Base-by-base conservation (phyloP, 2,113 vertebrate species). In the Sciurus niger region DNA sequence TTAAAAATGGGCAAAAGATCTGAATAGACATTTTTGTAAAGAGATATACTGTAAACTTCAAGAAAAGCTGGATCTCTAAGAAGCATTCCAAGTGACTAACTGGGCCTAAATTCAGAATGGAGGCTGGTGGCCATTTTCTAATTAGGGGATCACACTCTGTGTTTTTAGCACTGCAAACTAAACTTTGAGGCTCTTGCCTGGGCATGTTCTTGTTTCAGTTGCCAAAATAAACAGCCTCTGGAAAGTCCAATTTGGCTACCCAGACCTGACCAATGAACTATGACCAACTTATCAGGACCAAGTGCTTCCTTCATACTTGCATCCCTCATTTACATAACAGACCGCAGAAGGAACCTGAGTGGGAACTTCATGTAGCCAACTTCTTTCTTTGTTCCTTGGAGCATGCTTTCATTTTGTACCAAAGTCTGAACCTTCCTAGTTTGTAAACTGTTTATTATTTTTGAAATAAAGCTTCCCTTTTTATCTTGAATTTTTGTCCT, bases 201-300 rank as follows among this genome's bases (percentile, higher is more conserved):
- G 93, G 86, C 93, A 90, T 94, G 93, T 90, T 76, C 78, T 34
- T 55, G 70, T 68, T 84, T 84, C n/a, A 37, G 28, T 11, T 46
- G 77, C 86, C 70, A 84, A 67, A 84, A 74, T 67, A 76, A 94
- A 58, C 79, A 94, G 70, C 70, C 82, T 76, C 48, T 8, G 34
- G 46, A 90, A 67, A 84, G 78, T 60, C 25, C 5, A 60, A 9
- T 4, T 82, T n/a, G 30, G 68, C 46, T 76, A 37, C 68, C 7
- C 24, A 14, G 22, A 55, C n/a, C 63, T 46, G 86, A 34, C 86
- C 70, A 46, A 10, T 34, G n/a, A 89, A 13, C 78, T 55, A 46
- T 60, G 65, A 32, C 13, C 77, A 30, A 63, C 65, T 74, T 37
- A 14, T 70, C 51, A 32, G 53, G 22, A n/a, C 76, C 14, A 2